A percentile compares a stretch with the other conserved stretches of the same genome.
phyloP scores from a whole-genome alignment of 2,888 invertebrate genomes.

The Lordiphosa andalusiaca region DNA sequence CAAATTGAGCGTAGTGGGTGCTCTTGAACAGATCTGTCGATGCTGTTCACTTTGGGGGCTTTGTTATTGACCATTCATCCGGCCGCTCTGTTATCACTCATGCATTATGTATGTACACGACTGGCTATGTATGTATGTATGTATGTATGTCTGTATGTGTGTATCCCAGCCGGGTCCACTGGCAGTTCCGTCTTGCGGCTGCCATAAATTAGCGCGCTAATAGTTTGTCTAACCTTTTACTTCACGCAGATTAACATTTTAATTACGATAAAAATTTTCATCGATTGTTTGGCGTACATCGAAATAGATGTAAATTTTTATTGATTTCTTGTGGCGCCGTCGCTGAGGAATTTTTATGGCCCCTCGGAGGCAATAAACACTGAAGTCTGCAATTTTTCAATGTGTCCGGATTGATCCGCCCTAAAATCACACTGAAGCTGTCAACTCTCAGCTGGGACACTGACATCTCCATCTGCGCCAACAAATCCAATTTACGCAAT shows the following conservation, averaged over 20 bases:
- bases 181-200: constrained; percentile 68
- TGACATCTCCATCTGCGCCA: constrained; percentile 17
- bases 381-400: constrained; percentile 45
- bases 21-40: constrained; percentile 62
- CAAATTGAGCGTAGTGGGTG: constrained; percentile 67
- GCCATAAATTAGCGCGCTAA: constrained; percentile 70
- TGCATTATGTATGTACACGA: constrained; percentile 58
- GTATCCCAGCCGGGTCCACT: constrained; percentile 17
- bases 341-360: constrained; percentile 57
- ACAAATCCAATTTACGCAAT: constrained; percentile 1
- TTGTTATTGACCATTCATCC: constrained; percentile 51
- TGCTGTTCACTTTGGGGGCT: constrained; percentile 28
- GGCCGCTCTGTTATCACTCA: constrained; percentile 62
- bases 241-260: constrained; percentile 73
- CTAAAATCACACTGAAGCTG: constrained; percentile 22
- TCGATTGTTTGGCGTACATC: constrained; percentile 48
- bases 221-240: constrained; percentile 77
- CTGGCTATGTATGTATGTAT: constrained; percentile 26
- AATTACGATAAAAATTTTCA: constrained; percentile 66
- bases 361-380: constrained; percentile 30
- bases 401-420: constrained; percentile 4
- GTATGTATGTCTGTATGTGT: constrained; percentile 19
- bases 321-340: constrained; percentile 37
- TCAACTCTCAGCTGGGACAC: constrained; percentile 13
- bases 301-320: constrained; percentile 54